phyloP scores from a whole-genome alignment of 2,888 invertebrate species.

The Theretra japonica region DNA sequence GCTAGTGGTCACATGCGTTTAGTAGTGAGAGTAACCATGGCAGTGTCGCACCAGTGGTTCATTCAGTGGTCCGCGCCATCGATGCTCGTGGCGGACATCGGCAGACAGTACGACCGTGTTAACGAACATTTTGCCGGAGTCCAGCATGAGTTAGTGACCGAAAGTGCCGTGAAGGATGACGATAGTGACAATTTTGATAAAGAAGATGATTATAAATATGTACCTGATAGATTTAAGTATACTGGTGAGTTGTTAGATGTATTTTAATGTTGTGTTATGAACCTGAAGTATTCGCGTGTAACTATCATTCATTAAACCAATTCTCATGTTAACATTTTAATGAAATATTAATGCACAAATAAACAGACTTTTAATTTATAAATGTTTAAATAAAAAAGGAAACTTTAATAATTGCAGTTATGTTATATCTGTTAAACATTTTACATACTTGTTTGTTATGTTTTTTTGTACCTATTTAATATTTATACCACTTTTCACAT shows the following conservation, averaged over 20 bases:
- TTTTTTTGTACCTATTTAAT: too few relatives aligned
- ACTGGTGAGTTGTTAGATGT: slow-evolving; percentile 48
- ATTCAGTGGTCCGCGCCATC: slow-evolving; percentile 78
- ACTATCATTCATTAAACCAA: too few relatives aligned
- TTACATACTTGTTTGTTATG: too few relatives aligned
- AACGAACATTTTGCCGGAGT: slow-evolving; percentile 53
- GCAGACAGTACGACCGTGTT: slow-evolving; percentile 61
- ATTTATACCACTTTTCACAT: too few relatives aligned
- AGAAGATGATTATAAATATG: slow-evolving; percentile 31
- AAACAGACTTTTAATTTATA: too few relatives aligned
- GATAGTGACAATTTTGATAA: slow-evolving; percentile 35
- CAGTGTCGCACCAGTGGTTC: slow-evolving; percentile 81
- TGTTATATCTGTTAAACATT: too few relatives aligned
- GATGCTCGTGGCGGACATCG: slow-evolving; percentile 66
- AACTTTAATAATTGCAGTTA: too few relatives aligned
- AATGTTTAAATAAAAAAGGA: too few relatives aligned
- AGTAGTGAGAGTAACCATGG: slow-evolving; percentile 56
- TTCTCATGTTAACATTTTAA: too few relatives aligned
- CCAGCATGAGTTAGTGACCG: slow-evolving; percentile 45
- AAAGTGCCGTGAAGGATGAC: slow-evolving; percentile 33
- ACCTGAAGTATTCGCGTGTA: too few relatives aligned
- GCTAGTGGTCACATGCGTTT: too few relatives aligned
- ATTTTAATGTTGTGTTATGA: not conserved
- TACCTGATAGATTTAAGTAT: slow-evolving; percentile 40
- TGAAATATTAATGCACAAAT: too few relatives aligned